Evolutionary conservation across 2,797 vertebrate species (phyloP).

Genomic region (Lagocephalus sceleratus): DNA sequence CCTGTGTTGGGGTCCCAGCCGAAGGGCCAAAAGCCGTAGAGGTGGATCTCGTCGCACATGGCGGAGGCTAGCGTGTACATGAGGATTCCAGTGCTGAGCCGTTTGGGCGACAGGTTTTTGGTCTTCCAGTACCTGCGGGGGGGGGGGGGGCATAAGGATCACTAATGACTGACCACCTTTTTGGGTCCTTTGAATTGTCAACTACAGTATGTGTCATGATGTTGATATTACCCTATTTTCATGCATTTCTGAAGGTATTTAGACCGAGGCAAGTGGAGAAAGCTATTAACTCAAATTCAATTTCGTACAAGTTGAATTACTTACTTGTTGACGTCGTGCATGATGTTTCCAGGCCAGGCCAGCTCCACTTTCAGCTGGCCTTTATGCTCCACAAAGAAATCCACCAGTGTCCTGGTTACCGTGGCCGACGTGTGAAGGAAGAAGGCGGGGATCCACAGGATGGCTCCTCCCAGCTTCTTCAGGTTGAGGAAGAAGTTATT

Average conservation of each 20-base stretch:
- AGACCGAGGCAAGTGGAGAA: no score
- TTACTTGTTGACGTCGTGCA: slow-evolving; percentile 97
- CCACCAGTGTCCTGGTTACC: slow-evolving; percentile 93
- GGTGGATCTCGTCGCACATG: slow-evolving; percentile 93
- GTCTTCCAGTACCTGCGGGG: slow-evolving; percentile 93
- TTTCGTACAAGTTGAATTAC: slow-evolving; percentile 21
- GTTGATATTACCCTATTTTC: no score
- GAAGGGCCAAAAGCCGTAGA: slow-evolving; percentile 99
- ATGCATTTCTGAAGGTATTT: no score
- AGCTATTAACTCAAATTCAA: no score
- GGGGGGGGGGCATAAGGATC: no score
- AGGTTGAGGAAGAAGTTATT: slow-evolving; percentile 97
- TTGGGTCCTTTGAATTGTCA: not conserved
- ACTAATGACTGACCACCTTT: no score
- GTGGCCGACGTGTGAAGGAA: slow-evolving; percentile 97
- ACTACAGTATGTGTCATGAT: no score
- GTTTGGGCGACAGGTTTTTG: slow-evolving; percentile 93
- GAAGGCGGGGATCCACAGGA: slow-evolving; percentile 98
- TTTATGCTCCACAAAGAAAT: slow-evolving; percentile 97
- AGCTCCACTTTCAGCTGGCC: slow-evolving; percentile 91
- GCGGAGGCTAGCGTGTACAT: slow-evolving; percentile 95
- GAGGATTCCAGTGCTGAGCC: slow-evolving; percentile 97
- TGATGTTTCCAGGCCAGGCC: slow-evolving; percentile 98
- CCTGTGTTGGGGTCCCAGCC: slow-evolving; percentile 94
- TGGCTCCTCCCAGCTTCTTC: slow-evolving; percentile 94